Evolutionary conservation across 2,888 invertebrate species (phyloP).

Genomic region (Arge pagana): DNA sequence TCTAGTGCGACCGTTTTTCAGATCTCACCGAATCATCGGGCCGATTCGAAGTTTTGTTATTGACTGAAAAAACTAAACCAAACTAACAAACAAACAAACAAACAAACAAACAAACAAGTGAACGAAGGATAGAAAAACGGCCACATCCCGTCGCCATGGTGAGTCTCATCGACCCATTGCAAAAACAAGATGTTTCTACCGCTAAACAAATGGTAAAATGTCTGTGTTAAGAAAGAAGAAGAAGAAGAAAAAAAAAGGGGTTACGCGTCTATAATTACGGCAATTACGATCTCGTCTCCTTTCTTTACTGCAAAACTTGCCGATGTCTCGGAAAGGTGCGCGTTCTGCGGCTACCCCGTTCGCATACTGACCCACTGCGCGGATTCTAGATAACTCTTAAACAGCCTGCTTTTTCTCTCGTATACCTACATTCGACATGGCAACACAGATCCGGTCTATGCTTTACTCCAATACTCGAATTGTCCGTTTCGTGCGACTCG

Average conservation of each 20-base stretch:
- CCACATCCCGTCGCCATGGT: constrained; percentile 2
- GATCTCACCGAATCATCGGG: too few relatives aligned
- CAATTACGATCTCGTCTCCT: too few relatives aligned
- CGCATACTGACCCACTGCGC: constrained; percentile 20
- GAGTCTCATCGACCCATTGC: background rate
- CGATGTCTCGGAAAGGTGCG: constrained; percentile 5
- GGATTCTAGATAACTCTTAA: constrained; percentile 2
- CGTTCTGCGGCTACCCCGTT: constrained; percentile 12
- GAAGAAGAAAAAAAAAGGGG: background rate
- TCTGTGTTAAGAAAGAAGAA: background rate
- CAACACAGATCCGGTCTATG: background rate
- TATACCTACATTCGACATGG: background rate
- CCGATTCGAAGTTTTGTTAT: too few relatives aligned
- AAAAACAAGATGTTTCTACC: too few relatives aligned
- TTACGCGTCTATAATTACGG: too few relatives aligned
- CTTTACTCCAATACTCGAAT: background rate
- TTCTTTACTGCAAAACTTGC: too few relatives aligned
- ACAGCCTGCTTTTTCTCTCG: constrained; percentile 7
- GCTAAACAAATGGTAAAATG: background rate
- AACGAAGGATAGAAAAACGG: constrained; percentile 9
- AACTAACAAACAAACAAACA: too few relatives aligned
- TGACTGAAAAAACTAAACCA: too few relatives aligned
- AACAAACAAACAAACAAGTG: too few relatives aligned
- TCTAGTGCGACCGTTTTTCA: too few relatives aligned
- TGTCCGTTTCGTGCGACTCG: too few relatives aligned